phyloP scores from a whole-genome alignment of 1,140 invertebrate species.

The Cydia fagiglandana region DNA sequence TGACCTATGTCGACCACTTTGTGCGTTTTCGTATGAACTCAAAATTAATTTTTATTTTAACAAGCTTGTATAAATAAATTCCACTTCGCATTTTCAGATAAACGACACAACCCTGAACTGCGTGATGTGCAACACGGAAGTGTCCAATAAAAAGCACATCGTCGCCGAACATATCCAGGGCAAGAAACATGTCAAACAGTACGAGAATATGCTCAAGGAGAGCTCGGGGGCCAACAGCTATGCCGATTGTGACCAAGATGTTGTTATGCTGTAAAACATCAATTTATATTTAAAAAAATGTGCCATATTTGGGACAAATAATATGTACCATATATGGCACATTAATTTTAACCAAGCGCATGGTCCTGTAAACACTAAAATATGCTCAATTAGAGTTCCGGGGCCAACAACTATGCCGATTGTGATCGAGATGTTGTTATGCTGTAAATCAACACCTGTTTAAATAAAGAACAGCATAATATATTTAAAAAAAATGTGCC shows the following conservation, averaged over 20 bases:
- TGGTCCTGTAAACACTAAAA: not conserved
- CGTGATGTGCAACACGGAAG: constrained; percentile 29
- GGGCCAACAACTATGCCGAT: constrained; percentile 42
- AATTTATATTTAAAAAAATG: too few relatives aligned
- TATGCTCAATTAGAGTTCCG: constrained; percentile 49
- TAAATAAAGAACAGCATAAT: not conserved
- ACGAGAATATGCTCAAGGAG: constrained; percentile 48
- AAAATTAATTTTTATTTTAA: too few relatives aligned
- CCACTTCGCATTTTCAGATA: constrained; percentile 33
- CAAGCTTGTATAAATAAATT: too few relatives aligned
- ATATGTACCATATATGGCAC: too few relatives aligned
- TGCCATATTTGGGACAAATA: too few relatives aligned
- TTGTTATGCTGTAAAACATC: not conserved
- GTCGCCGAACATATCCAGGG: constrained; percentile 28
- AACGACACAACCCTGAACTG: constrained; percentile 18
- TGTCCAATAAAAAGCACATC: constrained; percentile 29
- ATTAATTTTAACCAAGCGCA: too few relatives aligned
- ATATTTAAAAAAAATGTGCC: too few relatives aligned
- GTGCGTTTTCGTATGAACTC: too few relatives aligned
- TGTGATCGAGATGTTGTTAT: constrained; percentile 41
- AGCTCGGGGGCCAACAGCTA: constrained; percentile 44
- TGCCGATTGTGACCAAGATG: constrained; percentile 47
- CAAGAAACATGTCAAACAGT: constrained; percentile 16
- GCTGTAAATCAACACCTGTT: too few relatives aligned
- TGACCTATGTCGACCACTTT: too few relatives aligned